A percentile compares a stretch with the other conserved stretches of the same genome.
phyloP scores from a whole-genome alignment of 2,797 vertebrate genomes.

The Nothura maculosa region DNA sequence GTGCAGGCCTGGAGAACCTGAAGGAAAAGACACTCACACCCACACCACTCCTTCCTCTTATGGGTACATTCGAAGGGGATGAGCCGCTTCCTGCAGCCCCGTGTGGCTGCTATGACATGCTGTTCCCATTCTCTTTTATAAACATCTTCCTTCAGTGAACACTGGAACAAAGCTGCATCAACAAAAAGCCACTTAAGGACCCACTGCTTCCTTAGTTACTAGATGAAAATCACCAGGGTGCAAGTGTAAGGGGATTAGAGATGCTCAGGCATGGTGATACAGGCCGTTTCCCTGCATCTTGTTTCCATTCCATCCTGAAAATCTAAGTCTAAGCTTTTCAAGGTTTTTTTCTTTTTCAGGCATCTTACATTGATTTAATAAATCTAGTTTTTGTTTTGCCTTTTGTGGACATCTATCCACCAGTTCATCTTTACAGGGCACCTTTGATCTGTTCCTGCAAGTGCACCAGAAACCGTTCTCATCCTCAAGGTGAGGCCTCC shows the following conservation, averaged over 20 bases:
- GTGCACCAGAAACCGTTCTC: neutral
- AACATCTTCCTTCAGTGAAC: too few relatives aligned
- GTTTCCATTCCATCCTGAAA: neutral
- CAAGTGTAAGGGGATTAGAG: neutral
- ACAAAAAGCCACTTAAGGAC: neutral
- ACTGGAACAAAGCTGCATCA: neutral
- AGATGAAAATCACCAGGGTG: neutral
- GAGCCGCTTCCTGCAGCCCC: rapidly evolving
- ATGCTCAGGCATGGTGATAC: neutral
- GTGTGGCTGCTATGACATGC: rapidly evolving
- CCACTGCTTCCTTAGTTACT: neutral
- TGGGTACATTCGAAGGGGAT: neutral
- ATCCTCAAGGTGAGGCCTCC: neutral
- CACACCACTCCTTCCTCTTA: neutral
- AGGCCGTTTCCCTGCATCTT: neutral
- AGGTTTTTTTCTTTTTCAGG: neutral
- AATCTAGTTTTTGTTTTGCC: neutral
- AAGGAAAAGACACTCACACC: rapidly evolving
- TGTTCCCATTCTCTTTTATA: neutral
- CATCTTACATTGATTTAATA: neutral
- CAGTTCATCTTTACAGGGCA: neutral
- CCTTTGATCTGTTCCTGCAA: neutral
- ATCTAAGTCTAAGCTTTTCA: neutral
- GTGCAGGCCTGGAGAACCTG: neutral
- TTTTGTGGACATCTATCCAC: neutral